A percentile compares a stretch with the other conserved stretches of the same genome.
These are phyloP conservation scores for Trilocha varians DNA, from an alignment of 2,888 invertebrate species.

Conservation along the genomic window DNA sequence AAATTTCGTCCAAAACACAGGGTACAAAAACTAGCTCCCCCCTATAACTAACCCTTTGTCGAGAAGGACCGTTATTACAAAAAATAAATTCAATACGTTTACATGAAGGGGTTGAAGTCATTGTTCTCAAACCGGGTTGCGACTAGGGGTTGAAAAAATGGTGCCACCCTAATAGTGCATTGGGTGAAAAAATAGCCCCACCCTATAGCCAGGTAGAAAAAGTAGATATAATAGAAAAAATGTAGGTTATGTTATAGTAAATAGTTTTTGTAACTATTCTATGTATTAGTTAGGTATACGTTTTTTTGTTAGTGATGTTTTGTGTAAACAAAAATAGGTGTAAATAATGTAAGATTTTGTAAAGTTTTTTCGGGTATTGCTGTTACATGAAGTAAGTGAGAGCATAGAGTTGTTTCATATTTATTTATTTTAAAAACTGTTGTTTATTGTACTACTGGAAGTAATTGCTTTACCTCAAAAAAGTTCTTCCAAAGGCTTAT, in stretches of 20 bases:
- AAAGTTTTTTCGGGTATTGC: no score
- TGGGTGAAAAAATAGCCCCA: constrained; percentile 59
- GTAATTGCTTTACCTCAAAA: no score
- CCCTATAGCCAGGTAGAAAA: constrained; percentile 57
- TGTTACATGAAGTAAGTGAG: no score
- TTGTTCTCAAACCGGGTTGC: constrained; percentile 49
- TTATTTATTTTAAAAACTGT: no score
- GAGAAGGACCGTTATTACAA: constrained; percentile 64
- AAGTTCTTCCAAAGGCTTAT: no score
- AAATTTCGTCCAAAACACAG: constrained; percentile 52
- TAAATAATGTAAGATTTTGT: no score
- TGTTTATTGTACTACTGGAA: no score
- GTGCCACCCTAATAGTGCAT: constrained; percentile 52
- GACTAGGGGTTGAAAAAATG: constrained; percentile 64
- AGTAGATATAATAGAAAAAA: constrained; percentile 31
- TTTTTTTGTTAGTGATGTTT: no score
- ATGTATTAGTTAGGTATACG: background rate
- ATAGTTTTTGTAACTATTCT: constrained; percentile 1
- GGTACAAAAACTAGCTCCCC: constrained; percentile 47
- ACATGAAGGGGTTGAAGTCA: constrained; percentile 54
- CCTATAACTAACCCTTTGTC: constrained; percentile 53
- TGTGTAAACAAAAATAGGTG: no score
- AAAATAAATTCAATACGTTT: constrained; percentile 56
- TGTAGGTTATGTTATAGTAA: constrained; percentile 8
- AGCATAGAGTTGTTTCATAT: no score